Base-by-base conservation (phyloP, 2,888 invertebrate species). In the Autographa pulchrina region DNA sequence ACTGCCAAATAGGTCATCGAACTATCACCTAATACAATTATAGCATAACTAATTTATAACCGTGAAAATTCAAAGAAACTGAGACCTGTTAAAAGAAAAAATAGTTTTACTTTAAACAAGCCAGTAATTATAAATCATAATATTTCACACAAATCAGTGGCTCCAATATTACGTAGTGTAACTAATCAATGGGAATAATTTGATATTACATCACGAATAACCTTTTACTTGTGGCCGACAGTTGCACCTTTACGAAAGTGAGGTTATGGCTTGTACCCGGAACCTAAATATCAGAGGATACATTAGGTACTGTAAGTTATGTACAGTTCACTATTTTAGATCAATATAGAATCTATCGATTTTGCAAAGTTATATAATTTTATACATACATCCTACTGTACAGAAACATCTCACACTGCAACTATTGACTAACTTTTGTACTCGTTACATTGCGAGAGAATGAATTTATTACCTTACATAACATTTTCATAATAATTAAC, bases 131-230 rank as follows among this genome's bases (percentile, higher is more conserved):
- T 56, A 20, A 56, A 4, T 58, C 32, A 31, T 38, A 60, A 73
- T 38, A 70, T 38, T 77, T 67, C n/a, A 35, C 67, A 41, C 43
- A 54, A 59, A 60, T 60, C 41, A 43, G 31, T 18, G 38, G 48
- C 20, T 32, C 16, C n/a, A 43, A 48, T 67, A 68, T 78, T 78
- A 78, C 78, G 43, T 67, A 62, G 78, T 31, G 13, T 58, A 18
- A 78, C 75, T 62, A 74, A 78, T 74, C 68, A 73, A 79, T 64
- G 31, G 72, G 56, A 61, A 76, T 62, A 43, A 70, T 71, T 72
- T 69, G 32, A 31, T 74, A 71, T 73, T 80, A 70, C 75, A 73
- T 61, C 63, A 77, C 48, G 20, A 48, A 48, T 75, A 75, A 77
- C 78, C 78, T 74, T 80, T 80, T 65, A 38, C 70, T 62, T 58